Percentiles rank a stretch among this genome's conserved stretches.
These are phyloP conservation scores for Enteromius unitaeniatus DNA, from an alignment of 2,797 vertebrate genomes.

Conservation along the genomic window DNA sequence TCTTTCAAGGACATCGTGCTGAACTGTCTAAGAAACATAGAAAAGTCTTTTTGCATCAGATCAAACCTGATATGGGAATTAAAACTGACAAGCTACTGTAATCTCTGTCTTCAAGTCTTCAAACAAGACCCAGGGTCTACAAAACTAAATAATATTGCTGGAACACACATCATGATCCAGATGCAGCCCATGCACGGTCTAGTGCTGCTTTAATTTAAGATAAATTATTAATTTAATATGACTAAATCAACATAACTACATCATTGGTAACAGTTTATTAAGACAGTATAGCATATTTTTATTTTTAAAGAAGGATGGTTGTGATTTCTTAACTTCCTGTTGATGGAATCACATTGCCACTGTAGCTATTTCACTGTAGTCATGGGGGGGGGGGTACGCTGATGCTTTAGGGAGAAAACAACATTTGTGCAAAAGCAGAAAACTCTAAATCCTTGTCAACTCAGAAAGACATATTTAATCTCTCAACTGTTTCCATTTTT, in stretches of 20 bases:
- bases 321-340: not conserved
- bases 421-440: constrained; percentile 38
- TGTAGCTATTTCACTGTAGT: not conserved
- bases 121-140: not conserved
- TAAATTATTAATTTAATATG: not conserved
- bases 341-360: not conserved
- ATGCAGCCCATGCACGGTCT: not conserved
- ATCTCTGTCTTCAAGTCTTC: not conserved
- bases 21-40: not conserved
- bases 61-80: not conserved
- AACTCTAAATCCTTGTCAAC: constrained; percentile 33
- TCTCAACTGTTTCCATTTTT: constrained; percentile 38
- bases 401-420: not conserved
- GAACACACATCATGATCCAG: not conserved
- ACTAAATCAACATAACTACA: not conserved
- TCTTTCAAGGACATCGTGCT: not conserved
- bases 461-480: constrained; percentile 46
- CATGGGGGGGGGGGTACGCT: not conserved
- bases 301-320: not conserved
- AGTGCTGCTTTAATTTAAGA: not conserved
- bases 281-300: not conserved
- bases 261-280: not conserved
- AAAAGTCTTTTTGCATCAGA: not conserved
- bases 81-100: not conserved
- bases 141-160: not conserved